These are phyloP conservation scores for Neolamprologus ventralis DNA, from an alignment of 2,113 vertebrate species.

Conservation along the genomic window DNA sequence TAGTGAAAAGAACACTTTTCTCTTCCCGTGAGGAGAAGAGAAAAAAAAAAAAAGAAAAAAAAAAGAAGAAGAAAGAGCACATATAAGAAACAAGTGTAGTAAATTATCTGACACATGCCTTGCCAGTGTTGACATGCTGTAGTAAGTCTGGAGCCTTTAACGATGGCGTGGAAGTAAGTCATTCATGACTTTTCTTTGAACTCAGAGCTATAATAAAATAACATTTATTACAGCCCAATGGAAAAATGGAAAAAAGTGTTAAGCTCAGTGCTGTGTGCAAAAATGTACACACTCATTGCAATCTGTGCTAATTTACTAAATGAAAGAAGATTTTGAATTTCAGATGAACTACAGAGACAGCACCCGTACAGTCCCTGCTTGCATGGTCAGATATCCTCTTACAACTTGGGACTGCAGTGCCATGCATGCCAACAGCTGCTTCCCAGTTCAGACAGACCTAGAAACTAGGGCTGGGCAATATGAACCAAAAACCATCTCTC, in stretches of 20 bases:
- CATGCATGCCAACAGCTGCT: conserved; percentile 12
- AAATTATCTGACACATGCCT: conserved; percentile 34
- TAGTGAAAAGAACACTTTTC: conserved; percentile 30
- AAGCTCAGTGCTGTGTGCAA: neutral
- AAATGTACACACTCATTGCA: neutral
- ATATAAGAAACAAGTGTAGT: conserved; percentile 35
- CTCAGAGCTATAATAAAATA: conserved; percentile 21
- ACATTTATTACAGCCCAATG: neutral
- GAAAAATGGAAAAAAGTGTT: neutral
- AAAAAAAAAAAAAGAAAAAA: rapidly evolving
- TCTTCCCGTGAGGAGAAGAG: neutral
- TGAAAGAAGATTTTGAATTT: neutral
- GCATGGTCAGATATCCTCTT: neutral
- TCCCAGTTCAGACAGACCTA: conserved; percentile 1
- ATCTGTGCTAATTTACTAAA: neutral
- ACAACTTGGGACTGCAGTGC: neutral
- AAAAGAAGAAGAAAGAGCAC: neutral
- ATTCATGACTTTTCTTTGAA: conserved; percentile 39
- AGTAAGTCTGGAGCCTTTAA: conserved; percentile 36
- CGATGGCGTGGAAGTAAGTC: conserved; percentile 24
- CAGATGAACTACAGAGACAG: neutral
- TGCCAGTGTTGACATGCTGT: conserved; percentile 41
- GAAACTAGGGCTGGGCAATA: neutral
- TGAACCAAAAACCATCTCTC: neutral
- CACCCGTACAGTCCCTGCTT: neutral